phyloP scores from a whole-genome alignment of 2,888 invertebrate species.

The Catocala fraxini region DNA sequence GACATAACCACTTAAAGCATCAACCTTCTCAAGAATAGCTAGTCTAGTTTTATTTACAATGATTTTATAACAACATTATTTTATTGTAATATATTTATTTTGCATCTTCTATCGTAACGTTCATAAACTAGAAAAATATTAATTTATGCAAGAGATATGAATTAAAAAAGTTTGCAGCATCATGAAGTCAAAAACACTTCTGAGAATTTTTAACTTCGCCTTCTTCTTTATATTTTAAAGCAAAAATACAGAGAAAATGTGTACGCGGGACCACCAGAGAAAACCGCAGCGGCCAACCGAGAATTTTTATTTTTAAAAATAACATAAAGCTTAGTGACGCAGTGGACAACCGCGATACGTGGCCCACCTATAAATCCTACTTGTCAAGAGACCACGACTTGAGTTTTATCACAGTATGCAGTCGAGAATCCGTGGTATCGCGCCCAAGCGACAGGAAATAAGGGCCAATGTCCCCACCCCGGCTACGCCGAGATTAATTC shows the following conservation, averaged over 20 bases:
- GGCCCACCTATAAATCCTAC: slow-evolving; percentile 66
- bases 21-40: no score
- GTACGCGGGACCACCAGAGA: background rate
- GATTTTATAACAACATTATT: background rate
- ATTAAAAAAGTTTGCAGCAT: background rate
- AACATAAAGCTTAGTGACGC: slow-evolving; percentile 39
- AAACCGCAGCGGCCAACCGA: slow-evolving; percentile 2
- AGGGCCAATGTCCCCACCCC: slow-evolving; percentile 76
- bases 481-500: slow-evolving; percentile 83
- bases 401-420: slow-evolving; percentile 72
- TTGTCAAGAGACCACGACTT: slow-evolving; percentile 64
- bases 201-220: background rate
- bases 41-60: slow-evolving; percentile 1
- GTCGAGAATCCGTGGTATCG: slow-evolving; percentile 73
- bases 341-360: slow-evolving; percentile 51
- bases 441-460: slow-evolving; percentile 73
- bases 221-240: background rate
- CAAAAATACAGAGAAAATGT: slow-evolving; percentile 2
- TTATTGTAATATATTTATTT: background rate
- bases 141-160: background rate
- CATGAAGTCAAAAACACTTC: slow-evolving; percentile 6
- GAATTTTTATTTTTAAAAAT: slow-evolving; percentile 18
- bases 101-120: background rate
- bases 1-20: no score
- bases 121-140: background rate